Evolutionary conservation across 2,113 vertebrate species (phyloP), one percentile per base, ranked within the genome.

Genomic region (Geococcyx californianus): DNA sequence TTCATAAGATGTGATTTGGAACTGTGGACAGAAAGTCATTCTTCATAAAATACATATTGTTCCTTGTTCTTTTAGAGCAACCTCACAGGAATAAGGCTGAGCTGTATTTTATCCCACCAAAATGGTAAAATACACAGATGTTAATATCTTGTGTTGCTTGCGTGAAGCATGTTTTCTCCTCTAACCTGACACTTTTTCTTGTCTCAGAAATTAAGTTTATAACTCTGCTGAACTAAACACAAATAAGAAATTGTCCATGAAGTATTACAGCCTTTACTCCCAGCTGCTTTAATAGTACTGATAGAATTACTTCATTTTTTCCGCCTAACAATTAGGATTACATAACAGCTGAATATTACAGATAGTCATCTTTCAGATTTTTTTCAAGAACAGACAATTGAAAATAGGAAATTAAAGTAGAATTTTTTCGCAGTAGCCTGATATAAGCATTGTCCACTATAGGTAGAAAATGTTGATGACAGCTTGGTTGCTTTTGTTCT

Each of bases 21-120:
- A 52, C 19, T 72, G n/a, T 1, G 13, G 60, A 45, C n/a, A 68
- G 73, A 68, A 49, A 72, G 38, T 12, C 17, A 33, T 80, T 93
- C 38, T 81, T 93, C 38, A 80, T 90, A 59, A 96, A 95, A 86
- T 73, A 67, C 28, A 1, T 80, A 88, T 88, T 91, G n/a, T 16
- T 77, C 9, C 47, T n/a, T 33, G 11, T 60, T 87, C 70, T 77
- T 93, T 78, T 47, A 59, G 38, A 76, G 24, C 20, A 85, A 25
- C 34, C 58, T 94, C 29, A 25, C 10, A 60, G 70, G 34, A 83
- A 69, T 70, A 83, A 68, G 33, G 21, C 72, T 70, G 64, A 88
- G 8, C 55, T 77, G 23, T 59, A 40, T 14, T 89, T 87, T 56
- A n/a, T 9, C 23, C 16, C 13, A 23, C 51, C 29, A 66, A 90